These are phyloP conservation scores for Theonella swinhoei DNA, from an alignment of 37 sponge, comb jelly and placozoan species.

Conservation along the genomic window DNA sequence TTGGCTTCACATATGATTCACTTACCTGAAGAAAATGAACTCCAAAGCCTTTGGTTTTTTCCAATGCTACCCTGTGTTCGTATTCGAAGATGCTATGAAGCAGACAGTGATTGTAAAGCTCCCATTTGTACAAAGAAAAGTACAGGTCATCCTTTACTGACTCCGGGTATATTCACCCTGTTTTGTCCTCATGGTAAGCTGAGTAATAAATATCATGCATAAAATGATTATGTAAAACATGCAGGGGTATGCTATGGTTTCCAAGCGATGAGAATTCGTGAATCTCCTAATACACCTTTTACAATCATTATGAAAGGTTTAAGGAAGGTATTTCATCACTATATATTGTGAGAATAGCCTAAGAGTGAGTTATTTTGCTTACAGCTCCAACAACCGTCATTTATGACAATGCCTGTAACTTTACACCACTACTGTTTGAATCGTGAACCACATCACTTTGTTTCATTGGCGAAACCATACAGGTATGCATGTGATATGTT, in stretches of 20 bases:
- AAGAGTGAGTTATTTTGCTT: background rate
- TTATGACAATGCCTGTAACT: conserved; percentile 40
- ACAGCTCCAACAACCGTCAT: conserved; percentile 18
- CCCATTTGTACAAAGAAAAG: conserved; percentile 13
- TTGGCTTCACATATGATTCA: background rate
- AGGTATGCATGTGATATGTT: conserved; percentile 2
- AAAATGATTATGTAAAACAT: background rate
- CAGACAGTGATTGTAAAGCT: conserved; percentile 3
- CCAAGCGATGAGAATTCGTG: conserved; percentile 31
- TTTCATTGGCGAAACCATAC: conserved; percentile 52
- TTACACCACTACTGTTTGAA: conserved; percentile 38
- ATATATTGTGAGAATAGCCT: background rate
- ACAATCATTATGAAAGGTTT: conserved; percentile 37
- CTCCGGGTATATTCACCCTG: conserved; percentile 47
- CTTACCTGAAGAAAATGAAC: background rate
- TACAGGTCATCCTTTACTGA: conserved; percentile 31
- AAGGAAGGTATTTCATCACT: background rate
- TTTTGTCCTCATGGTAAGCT: conserved; percentile 53
- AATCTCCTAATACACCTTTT: conserved; percentile 46
- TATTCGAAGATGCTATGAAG: conserved; percentile 23
- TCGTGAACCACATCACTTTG: conserved; percentile 13
- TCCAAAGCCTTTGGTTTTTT: conserved; percentile 2
- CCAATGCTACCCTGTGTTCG: conserved; percentile 12
- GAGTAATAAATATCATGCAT: background rate
- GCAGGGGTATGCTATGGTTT: conserved; percentile 58